Conservation (phyloP, 2,888 invertebrate species). For the Amiota mariae region DNA sequence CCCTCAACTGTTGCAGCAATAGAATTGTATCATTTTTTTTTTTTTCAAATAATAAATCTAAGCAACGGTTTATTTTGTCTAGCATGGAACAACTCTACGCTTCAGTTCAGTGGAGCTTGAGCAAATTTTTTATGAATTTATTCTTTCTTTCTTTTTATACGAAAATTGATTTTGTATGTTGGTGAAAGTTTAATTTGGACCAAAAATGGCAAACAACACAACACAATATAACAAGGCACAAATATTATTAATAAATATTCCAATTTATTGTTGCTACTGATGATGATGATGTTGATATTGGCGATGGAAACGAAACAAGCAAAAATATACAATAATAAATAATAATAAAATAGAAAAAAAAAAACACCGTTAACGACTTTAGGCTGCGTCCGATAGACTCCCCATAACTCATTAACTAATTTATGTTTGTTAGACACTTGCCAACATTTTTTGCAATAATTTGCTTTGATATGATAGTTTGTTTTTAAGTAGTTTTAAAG, state of each 20-base stretch:
- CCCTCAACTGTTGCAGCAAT: no score
- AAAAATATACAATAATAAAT: not conserved
- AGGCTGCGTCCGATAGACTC: not conserved
- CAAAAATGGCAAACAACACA: slow-evolving; percentile 34
- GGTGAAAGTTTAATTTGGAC: slow-evolving; percentile 19
- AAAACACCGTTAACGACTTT: not conserved
- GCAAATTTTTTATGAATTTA: slow-evolving; percentile 6
- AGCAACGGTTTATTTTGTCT: no score
- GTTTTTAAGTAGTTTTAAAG: slow-evolving; percentile 19
- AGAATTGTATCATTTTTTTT: no score
- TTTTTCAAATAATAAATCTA: no score
- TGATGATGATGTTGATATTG: not conserved
- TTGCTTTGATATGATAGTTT: slow-evolving; percentile 37
- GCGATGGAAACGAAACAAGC: slow-evolving; percentile 26
- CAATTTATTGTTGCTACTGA: not conserved
- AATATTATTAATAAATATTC: slow-evolving; percentile 19
- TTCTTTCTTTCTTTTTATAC: slow-evolving; percentile 21
- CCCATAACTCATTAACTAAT: slow-evolving; percentile 17
- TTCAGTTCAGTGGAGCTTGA: not conserved
- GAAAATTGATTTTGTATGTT: not conserved
- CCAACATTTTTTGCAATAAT: slow-evolving; percentile 39
- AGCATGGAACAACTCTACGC: not conserved
- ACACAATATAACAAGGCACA: slow-evolving; percentile 34
- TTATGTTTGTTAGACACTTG: slow-evolving; percentile 18
- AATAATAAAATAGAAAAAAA: not conserved